Conservation (phyloP, 2,113 vertebrate genomes). For the Stomatorhinus ivindoensis region DNA sequence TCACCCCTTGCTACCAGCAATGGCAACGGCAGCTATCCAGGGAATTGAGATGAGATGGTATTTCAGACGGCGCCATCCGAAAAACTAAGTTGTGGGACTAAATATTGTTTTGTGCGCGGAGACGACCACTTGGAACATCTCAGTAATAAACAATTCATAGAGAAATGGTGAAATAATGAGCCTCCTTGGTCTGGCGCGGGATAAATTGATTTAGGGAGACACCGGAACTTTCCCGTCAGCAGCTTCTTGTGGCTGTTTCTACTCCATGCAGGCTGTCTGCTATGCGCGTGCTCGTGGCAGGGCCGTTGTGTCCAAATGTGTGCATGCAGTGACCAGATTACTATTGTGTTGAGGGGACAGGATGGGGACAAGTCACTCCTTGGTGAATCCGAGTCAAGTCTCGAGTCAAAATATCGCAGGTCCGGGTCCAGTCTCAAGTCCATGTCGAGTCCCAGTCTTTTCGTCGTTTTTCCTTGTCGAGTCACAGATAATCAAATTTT, state of each 20-base stretch:
- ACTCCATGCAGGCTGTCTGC: too few species aligned
- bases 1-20: background rate
- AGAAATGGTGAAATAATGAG: background rate
- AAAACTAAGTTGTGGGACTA: background rate
- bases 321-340: background rate
- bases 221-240: background rate
- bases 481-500: background rate
- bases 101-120: background rate
- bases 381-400: background rate
- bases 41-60: background rate
- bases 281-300: too few species aligned
- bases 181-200: background rate
- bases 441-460: background rate
- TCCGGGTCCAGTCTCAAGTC: background rate
- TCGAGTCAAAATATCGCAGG: background rate
- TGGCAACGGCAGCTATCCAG: background rate
- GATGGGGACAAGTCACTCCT: background rate
- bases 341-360: background rate
- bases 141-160: background rate
- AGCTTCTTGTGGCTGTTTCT: background rate
- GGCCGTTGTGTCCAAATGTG: background rate
- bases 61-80: background rate
- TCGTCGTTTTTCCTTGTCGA: background rate
- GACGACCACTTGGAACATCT: background rate
- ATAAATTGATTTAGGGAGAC: background rate